A percentile compares a stretch with the other conserved stretches of the same genome.
phyloP scores from a whole-genome alignment of 2,113 vertebrate genomes.

The Speoplatyrhinus poulsoni region DNA sequence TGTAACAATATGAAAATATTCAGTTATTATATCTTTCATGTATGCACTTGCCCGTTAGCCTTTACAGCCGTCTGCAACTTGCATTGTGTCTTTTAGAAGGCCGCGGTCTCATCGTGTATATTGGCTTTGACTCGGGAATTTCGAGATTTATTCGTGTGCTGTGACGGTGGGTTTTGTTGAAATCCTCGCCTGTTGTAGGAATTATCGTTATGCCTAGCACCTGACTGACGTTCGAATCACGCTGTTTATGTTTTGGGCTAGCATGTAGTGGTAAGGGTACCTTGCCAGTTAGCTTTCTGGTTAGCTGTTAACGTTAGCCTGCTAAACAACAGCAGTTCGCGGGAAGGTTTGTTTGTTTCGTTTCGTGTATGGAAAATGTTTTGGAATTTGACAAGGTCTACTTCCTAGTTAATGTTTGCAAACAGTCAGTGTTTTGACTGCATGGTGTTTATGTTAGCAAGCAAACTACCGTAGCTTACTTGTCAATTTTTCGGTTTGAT shows the following conservation, averaged over 20 bases:
- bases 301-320: conserved; percentile 42
- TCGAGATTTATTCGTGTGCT: conserved; percentile 12
- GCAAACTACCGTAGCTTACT: conserved; percentile 11
- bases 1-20: conserved; percentile 33
- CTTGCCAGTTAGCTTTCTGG: conserved; percentile 10
- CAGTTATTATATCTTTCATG: conserved; percentile 42
- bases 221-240: conserved; percentile 39
- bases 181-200: conserved; percentile 17
- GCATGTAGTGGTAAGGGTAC: conserved; percentile 43
- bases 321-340: conserved; percentile 65
- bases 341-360: conserved; percentile 56
- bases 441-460: conserved; percentile 70
- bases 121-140: conserved; percentile 52
- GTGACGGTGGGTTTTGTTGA: conserved; percentile 27
- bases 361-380: conserved; percentile 6
- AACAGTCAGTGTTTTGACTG: conserved; percentile 67
- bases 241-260: conserved; percentile 69
- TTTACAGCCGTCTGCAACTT: conserved; percentile 69
- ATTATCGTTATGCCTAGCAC: conserved; percentile 8
- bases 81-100: conserved; percentile 74
- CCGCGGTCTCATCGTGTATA: conserved; percentile 62
- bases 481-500: conserved; percentile 11
- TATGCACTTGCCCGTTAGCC: conserved; percentile 63
- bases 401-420: conserved; percentile 65
- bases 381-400: too few species aligned